Evolutionary conservation across 2,113 vertebrate genomes (phyloP).

Genomic region (Sula dactylatra): DNA sequence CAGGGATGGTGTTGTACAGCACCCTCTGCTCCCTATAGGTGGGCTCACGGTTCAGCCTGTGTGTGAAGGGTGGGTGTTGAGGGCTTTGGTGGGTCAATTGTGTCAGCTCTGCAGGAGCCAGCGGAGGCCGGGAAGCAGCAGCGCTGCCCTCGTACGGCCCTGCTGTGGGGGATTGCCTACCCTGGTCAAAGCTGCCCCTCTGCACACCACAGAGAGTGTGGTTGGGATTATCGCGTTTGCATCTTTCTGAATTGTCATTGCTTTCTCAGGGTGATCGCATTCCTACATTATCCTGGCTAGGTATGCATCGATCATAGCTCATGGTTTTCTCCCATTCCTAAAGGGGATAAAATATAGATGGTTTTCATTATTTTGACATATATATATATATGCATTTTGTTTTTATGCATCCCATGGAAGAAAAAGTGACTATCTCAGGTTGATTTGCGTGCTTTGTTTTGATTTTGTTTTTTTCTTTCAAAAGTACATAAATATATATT

Average conservation of each 20-base stretch:
- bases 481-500: background rate
- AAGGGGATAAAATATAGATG: background rate
- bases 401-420: background rate
- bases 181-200: background rate
- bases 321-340: background rate
- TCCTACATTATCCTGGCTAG: background rate
- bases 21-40: background rate
- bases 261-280: background rate
- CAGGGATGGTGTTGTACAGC: no score
- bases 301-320: background rate
- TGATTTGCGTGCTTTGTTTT: background rate
- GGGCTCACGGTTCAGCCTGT: background rate
- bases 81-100: background rate
- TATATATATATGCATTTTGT: no score
- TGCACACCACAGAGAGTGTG: background rate
- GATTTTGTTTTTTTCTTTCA: background rate
- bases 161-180: background rate
- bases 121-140: background rate
- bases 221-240: background rate
- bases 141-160: background rate
- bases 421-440: background rate
- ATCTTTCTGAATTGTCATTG: background rate
- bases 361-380: background rate
- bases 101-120: background rate
- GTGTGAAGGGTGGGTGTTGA: background rate